Conservation (phyloP, 2,797 vertebrate species). For the Sciurus vulgaris region DNA sequence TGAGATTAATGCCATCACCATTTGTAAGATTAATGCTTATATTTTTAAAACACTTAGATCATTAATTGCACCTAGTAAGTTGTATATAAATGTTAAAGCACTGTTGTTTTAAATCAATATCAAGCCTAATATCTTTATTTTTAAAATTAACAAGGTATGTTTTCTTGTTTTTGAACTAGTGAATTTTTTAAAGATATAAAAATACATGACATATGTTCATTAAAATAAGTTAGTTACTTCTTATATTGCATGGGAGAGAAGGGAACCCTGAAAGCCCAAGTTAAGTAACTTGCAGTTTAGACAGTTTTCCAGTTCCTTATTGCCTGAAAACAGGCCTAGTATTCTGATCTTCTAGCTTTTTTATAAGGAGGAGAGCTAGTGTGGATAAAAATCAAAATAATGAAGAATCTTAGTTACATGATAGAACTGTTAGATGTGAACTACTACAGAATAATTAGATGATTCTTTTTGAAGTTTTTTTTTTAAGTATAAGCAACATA, state of each 20-base stretch:
- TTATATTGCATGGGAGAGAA: background rate
- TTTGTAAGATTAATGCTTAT: constrained; percentile 25
- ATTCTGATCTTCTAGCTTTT: background rate
- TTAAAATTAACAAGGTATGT: constrained; percentile 19
- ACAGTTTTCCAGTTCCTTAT: background rate
- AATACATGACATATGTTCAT: constrained; percentile 28
- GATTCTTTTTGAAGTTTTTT: background rate
- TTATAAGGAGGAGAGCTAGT: background rate
- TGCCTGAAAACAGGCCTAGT: background rate
- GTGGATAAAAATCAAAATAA: constrained; percentile 47
- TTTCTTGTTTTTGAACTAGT: constrained; percentile 35
- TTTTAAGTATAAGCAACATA: constrained; percentile 20
- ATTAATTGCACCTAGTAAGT: background rate
- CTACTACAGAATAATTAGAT: constrained; percentile 29
- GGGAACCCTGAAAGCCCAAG: background rate
- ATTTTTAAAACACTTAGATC: constrained; percentile 61
- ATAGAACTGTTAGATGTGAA: constrained; percentile 12
- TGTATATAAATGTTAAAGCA: constrained; percentile 36
- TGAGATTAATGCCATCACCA: background rate
- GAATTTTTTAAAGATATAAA: background rate
- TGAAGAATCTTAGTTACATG: constrained; percentile 52
- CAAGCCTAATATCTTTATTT: constrained; percentile 32
- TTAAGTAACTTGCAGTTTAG: constrained; percentile 6
- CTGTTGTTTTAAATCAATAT: constrained; percentile 16
- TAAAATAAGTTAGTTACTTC: background rate